Base-by-base conservation (phyloP, 2,113 vertebrate species). In the Oryzias javanicus region DNA sequence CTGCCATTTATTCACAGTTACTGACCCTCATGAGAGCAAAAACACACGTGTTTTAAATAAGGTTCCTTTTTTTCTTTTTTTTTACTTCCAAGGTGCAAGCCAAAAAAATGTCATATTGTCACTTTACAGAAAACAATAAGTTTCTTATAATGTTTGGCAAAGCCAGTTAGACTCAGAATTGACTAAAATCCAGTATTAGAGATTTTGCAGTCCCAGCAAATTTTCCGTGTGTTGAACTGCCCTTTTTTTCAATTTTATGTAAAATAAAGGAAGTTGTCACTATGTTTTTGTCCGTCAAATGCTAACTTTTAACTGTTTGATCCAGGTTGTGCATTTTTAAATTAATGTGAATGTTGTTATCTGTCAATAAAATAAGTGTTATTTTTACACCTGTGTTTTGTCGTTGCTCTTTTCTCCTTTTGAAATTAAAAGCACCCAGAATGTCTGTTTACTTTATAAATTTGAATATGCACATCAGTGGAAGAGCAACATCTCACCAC, bases 331-430 rank as follows among this genome's bases (percentile, higher is more conserved):
- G 71, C 42, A 72, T 84, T 84, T 81, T 83, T 80, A 76, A 84
- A 75, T 85, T 60, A 83, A 89, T 77, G 75, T 83, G 50, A 85
- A 64, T 70, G 60, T 72, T 55, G 42, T 67, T 71, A 50, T 53
- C 55, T 84, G 80, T 80, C 62, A 88, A 88, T 85, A 89, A 89
- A 89, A 63, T 62, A 18, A 74, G 45, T 83, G 54, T 70, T 55
- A 72, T 45, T 55, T 81, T 76, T 83, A 72, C 82, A 84, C 40
- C 67, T 0, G 3, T 4, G 64, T 42, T 13, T 1, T 29, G 7
- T 49, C 27, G 12, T 2, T 59, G 49, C 29, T 44, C 54, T 2
- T 4, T 45, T 47, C 19, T 10, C 2, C 4, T 18, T 13, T 18
- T 18, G n/a, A 47, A 12, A 8, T 47, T 19, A 47, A 0, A 4